A percentile compares a stretch with the other conserved stretches of the same genome.
These are phyloP conservation scores for Discoglossus pictus DNA, from an alignment of 2,797 vertebrate genomes.

Conservation along the genomic window DNA sequence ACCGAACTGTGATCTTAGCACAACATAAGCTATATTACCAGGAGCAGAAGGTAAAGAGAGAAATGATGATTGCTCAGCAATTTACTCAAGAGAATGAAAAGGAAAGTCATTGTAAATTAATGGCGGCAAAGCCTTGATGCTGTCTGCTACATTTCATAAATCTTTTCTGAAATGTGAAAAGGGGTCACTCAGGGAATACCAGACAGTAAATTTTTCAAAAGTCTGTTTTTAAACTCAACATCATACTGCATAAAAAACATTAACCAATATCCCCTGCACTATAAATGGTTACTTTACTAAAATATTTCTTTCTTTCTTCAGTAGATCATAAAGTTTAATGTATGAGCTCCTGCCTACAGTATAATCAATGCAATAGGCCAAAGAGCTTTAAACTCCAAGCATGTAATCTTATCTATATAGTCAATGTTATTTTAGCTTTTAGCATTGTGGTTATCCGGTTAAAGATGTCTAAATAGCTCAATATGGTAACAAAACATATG, in stretches of 20 bases:
- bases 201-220: slow-evolving; percentile 56
- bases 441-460: too few relatives aligned
- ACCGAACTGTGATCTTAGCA: slow-evolving; percentile 62
- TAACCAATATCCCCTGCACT: slow-evolving; percentile 26
- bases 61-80: slow-evolving; percentile 69
- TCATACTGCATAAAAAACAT: slow-evolving; percentile 39
- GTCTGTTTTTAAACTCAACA: slow-evolving; percentile 55
- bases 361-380: too few relatives aligned
- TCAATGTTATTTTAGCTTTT: too few relatives aligned
- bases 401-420: too few relatives aligned
- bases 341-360: too few relatives aligned
- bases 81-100: slow-evolving; percentile 60
- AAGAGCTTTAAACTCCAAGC: too few relatives aligned
- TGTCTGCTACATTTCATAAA: slow-evolving; percentile 65
- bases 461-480: too few relatives aligned
- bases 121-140: slow-evolving; percentile 61
- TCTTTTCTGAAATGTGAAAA: slow-evolving; percentile 60
- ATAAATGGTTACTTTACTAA: slow-evolving; percentile 52
- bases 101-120: slow-evolving; percentile 68
- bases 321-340: slow-evolving; percentile 18
- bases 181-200: slow-evolving; percentile 55
- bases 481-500: too few relatives aligned
- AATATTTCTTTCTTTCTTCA: slow-evolving; percentile 44
- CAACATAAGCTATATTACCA: slow-evolving; percentile 61
- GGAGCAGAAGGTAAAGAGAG: slow-evolving; percentile 65